Evolutionary conservation across 2,113 vertebrate genomes (phyloP), one percentile per base, ranked within the genome.

Genomic region (Narcine bancroftii): DNA sequence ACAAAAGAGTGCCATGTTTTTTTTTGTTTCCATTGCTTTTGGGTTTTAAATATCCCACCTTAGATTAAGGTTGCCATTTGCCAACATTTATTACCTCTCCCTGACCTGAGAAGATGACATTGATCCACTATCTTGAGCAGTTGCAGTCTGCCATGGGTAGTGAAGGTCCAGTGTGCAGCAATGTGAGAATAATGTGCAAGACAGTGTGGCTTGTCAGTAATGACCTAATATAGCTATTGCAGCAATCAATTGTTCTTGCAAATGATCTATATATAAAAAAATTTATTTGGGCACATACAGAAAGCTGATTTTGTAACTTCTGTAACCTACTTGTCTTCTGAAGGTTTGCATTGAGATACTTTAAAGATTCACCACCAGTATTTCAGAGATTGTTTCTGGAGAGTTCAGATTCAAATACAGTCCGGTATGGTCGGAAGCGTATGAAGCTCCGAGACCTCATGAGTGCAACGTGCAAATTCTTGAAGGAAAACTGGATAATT

Each of bases 381-480:
- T 99, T 99, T 94, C 98, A 99, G 94, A 97, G 99, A 93, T 98
- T 99, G 92, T 99, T 98, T 93, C 95, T 99, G 93, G 98, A 98
- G 93, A 99, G 96, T 63, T 98, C 98, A 21, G 97, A 99, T 94
- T 94, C 98, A 3, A 97, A 95, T 11, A 94, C 97, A 0, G 97
- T 99, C 50, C 97, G 97, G 19, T 99, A 99, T 0, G 98, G 98
- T 0, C 97, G 97, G 21, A 96, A 97, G 56, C 96, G 98, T 66
- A 99, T 99, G 98, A 99, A 99, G 94, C 95, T 99, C 75, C 96
- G 98, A 0, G 99, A 99, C 94, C 96, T 99, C 6, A 99, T 99
- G 99, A 98, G 97, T 75, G 98, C 99, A 73, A 97, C 99, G 0
- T 96, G 98, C 50, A 97, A 95, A 36, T 99, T 99, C 94, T 95